phyloP scores from a whole-genome alignment of 2,113 vertebrate genomes.

The Muscicapa adusta region DNA sequence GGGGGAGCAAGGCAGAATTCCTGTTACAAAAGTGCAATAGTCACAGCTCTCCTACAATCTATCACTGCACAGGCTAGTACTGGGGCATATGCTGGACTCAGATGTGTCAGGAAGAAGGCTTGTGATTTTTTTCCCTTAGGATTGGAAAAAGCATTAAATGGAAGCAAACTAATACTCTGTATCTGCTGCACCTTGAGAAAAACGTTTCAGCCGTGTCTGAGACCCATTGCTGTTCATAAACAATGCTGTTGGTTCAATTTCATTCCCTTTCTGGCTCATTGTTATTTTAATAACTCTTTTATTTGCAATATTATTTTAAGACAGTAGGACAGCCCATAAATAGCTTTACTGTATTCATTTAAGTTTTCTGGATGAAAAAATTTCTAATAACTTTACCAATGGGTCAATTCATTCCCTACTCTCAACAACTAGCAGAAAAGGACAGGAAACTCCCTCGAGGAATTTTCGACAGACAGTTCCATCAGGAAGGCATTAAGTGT shows the following conservation, averaged over 20 bases:
- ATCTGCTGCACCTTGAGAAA: conserved; percentile 1
- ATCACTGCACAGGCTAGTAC: background rate
- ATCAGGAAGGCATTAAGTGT: conserved; percentile 61
- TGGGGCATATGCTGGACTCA: background rate
- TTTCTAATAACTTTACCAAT: background rate
- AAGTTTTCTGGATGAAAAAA: background rate
- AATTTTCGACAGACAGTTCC: conserved; percentile 40
- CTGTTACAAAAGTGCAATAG: conserved; percentile 40
- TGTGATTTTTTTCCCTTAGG: background rate
- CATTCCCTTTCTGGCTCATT: background rate
- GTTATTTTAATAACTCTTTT: conserved; percentile 55
- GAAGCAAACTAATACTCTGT: background rate
- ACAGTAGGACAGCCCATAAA: background rate
- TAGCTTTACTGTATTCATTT: background rate
- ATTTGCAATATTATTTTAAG: conserved; percentile 59
- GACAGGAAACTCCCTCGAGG: conserved; percentile 52
- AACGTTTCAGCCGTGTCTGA: background rate
- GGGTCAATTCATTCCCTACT: background rate
- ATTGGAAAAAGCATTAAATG: conserved; percentile 40
- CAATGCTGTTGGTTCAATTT: background rate
- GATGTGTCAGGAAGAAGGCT: background rate
- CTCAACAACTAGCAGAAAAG: background rate
- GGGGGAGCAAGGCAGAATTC: conserved; percentile 53
- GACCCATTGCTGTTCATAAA: background rate
- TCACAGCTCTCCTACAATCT: background rate